Evolutionary conservation across 2,888 invertebrate genomes (phyloP).

Genomic region (Acholoe squamosa): DNA sequence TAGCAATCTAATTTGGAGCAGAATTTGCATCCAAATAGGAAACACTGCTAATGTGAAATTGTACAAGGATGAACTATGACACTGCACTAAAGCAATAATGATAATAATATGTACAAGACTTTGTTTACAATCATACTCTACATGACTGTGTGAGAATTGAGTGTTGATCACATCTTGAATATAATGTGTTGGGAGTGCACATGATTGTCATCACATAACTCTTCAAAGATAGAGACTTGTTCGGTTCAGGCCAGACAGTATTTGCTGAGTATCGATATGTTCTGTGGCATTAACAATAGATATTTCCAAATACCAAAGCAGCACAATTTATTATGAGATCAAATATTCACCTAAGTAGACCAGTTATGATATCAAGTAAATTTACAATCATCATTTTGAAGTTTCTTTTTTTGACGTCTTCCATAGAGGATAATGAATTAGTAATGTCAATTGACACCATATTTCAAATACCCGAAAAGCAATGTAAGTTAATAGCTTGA

Average conservation of each 20-base stretch:
- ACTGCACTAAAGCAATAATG: neutral
- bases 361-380: neutral
- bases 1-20: no score
- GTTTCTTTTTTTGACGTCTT: neutral
- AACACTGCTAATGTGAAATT: no score
- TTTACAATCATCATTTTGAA: neutral
- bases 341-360: neutral
- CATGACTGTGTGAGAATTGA: neutral
- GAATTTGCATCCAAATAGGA: no score
- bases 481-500: neutral
- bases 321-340: no score
- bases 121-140: neutral
- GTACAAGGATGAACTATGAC: neutral
- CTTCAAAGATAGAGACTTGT: neutral
- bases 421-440: neutral
- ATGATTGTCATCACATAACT: neutral
- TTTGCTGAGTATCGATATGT: constrained; percentile 23
- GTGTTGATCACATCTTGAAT: neutral
- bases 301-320: neutral
- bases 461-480: neutral
- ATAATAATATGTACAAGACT: neutral
- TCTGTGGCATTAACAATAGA: neutral
- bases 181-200: neutral
- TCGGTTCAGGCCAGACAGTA: neutral
- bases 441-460: neutral